Evolutionary conservation across 1,140 invertebrate genomes (phyloP), one percentile per base, ranked within the genome.

Genomic region (Caenorhabditis brenneri): DNA sequence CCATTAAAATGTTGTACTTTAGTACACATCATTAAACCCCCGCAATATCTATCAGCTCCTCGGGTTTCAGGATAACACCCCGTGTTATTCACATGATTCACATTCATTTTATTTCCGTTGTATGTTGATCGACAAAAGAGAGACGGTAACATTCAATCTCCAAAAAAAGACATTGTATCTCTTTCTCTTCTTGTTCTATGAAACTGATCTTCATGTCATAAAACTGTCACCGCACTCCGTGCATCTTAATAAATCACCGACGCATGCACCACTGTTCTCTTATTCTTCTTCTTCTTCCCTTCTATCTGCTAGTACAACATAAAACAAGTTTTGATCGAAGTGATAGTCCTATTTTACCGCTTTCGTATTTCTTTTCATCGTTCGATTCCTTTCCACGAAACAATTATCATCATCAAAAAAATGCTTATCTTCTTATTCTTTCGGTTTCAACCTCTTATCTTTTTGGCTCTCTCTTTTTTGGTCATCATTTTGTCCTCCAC

Each of bases 341-440:
- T 12, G 24, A 0, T 4, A 36, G 15, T 19, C 4, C 12, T 5
- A n/a, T n/a, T n/a, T 51, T 51, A 19, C 22, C 58, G 7, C n/a
- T n/a, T 65, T 65, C 31, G 6, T 46, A 7, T 27, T 65, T 9
- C 24, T 36, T n/a, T n/a, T 36, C n/a, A 36, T 65, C 31, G 24
- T 58, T 58, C 55, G 27, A 31, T 65, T 15, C 39, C 39, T 74
- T 74, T 74, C 65, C 36, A 74, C 36, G 65, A 74, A 74, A 74
- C 36, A 74, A 42, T 74, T 46, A 74, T 42, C 33, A 74, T 74
- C 33, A 74, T 42, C n/a, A 31, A 39, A 55, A 55, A 55, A 55
- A 10, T 22, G 9, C 24, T 55, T 55, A 24, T 55, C 53, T 55
- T 15, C 10, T 74, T 10, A 33, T 19, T 31, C 10, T 65, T 31